These are phyloP conservation scores for Parochlus steinenii DNA, from an alignment of 2,888 invertebrate genomes.

Conservation along the genomic window DNA sequence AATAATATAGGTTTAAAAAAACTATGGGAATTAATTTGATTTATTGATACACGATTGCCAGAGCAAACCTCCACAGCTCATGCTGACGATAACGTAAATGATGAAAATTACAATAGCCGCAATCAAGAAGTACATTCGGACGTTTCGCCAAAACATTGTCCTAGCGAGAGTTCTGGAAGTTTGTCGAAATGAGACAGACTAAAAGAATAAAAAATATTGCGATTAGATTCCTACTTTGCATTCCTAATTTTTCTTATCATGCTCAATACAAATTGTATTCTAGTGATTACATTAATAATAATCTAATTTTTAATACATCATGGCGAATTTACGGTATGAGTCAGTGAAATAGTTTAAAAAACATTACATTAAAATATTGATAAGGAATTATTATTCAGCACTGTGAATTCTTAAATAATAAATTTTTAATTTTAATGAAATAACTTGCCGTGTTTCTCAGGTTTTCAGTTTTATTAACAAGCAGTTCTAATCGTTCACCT, in stretches of 20 bases:
- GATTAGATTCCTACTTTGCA: background rate
- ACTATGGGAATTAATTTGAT: constrained; percentile 13
- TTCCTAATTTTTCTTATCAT: too few relatives aligned
- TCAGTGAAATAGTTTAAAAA: constrained; percentile 1
- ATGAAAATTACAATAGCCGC: constrained; percentile 48
- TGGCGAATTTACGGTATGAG: too few relatives aligned
- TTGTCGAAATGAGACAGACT: constrained; percentile 78
- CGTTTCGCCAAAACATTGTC: constrained; percentile 85
- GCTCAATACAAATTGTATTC: too few relatives aligned
- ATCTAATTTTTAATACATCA: too few relatives aligned
- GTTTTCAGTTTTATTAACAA: constrained; percentile 85
- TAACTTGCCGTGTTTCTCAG: constrained; percentile 67
- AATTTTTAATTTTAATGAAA: constrained; percentile 14
- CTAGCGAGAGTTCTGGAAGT: constrained; percentile 73
- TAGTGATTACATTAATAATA: too few relatives aligned
- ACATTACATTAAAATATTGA: background rate
- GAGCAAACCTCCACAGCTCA: constrained; percentile 71
- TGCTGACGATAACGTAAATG: constrained; percentile 69
- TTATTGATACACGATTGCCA: constrained; percentile 54
- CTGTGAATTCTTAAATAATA: constrained; percentile 6
- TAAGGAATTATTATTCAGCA: constrained; percentile 4
- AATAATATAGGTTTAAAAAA: background rate
- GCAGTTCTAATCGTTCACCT: constrained; percentile 78
- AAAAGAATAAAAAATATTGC: constrained; percentile 24
- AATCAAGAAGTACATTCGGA: constrained; percentile 66